Evolutionary conservation across 2,888 invertebrate genomes (phyloP).

Genomic region (Mesochorus sp.): DNA sequence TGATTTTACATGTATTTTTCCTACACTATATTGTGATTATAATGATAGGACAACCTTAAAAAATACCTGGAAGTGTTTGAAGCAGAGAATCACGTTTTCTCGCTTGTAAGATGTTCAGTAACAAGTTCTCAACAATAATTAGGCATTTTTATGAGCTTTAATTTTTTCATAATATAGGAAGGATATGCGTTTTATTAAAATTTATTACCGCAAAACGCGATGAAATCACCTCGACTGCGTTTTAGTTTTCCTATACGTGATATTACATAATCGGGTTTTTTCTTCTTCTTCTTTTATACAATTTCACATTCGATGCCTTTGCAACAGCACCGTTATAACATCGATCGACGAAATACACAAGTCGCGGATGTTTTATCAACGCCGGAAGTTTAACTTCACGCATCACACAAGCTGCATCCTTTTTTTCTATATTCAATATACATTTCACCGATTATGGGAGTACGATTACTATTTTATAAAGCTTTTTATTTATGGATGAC

Average conservation of each 20-base stretch:
- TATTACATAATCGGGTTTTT: slow-evolving; percentile 10
- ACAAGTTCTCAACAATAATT: too few relatives aligned
- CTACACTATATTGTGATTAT: too few relatives aligned
- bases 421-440: neutral
- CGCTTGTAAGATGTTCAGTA: too few relatives aligned
- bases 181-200: too few relatives aligned
- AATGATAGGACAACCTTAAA: too few relatives aligned
- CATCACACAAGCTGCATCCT: slow-evolving; percentile 43
- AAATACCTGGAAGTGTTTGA: too few relatives aligned
- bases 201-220: neutral
- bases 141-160: too few relatives aligned
- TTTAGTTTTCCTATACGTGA: slow-evolving; percentile 1
- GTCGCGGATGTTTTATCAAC: slow-evolving; percentile 25
- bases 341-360: neutral
- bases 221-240: slow-evolving; percentile 7
- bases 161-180: too few relatives aligned
- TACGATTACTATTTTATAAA: slow-evolving; percentile 8
- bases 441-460: neutral
- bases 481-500: slow-evolving; percentile 40
- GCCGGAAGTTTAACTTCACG: slow-evolving; percentile 56
- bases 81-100: too few relatives aligned
- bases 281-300: slow-evolving; percentile 2
- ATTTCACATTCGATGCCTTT: slow-evolving; percentile 37
- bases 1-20: too few relatives aligned
- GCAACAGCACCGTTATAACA: neutral